Base-by-base conservation (phyloP, 2,113 vertebrate species). In the Pomatostomus ruficeps region DNA sequence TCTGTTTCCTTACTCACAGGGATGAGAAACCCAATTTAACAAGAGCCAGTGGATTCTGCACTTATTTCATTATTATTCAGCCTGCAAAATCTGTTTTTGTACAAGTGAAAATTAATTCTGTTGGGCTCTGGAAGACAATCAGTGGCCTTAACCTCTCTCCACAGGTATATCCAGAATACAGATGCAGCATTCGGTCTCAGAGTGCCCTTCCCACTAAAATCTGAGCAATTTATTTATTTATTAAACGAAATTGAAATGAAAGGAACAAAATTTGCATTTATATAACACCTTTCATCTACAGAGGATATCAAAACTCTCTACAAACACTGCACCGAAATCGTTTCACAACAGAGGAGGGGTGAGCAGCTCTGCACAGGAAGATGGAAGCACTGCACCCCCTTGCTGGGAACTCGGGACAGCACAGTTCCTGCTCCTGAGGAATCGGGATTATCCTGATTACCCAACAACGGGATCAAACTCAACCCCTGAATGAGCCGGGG, bases 61-160 rank as follows among this genome's bases (percentile, higher is more conserved):
- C 89, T 94, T 76, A 43, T 91, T 86, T 55, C 89, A 85, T 94
- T 96, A 92, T 92, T 93, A 98, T 96, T 97, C 96, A 84, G 88
- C 26, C 85, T 57, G 92, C 82, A 95, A 91, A 88, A 87, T 48
- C 83, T 62, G 71, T 0, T 85, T 91, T 77, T 83, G 84, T 83
- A 65, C 35, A 73, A 83, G 88, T 71, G 94, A 96, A 96, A 97
- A 97, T 96, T 94, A 96, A 94, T 96, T 96, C 94, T 91, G 85
- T 58, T 95, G 76, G 63, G 48, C 85, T 95, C 76, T 49, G 76
- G 67, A 92, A 97, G 90, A 96, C 92, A 91, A 96, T 93, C 91
- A 96, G 94, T 63, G 78, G 89, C 93, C 94, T 94, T 75, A 83
- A 84, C 91, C 93, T 78, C 65, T 58, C 58, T 91, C 84, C 48